Base-by-base conservation (phyloP, 1,140 invertebrate species). In the Drosophila rufa region DNA sequence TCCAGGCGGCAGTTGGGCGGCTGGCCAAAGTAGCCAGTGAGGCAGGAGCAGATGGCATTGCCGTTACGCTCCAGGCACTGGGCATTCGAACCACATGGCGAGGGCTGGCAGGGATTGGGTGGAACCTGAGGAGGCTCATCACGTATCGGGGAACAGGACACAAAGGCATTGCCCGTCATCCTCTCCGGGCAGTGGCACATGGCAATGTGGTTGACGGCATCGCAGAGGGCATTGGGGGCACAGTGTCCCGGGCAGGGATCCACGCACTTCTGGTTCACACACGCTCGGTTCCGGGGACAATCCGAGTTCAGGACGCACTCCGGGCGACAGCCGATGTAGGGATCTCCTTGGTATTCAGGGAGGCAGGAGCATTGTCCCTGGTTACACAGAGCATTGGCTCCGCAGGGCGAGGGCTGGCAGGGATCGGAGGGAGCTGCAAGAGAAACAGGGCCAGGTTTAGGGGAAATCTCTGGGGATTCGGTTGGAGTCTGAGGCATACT, bases 161-260 rank as follows among this genome's bases (percentile, higher is more conserved):
- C 76, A 27, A 90, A 95, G 4, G 97, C 96, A 93, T 98, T 96
- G 73, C 97, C 97, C 11, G 95, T 95, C 89, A 95, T 96, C 3
- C 96, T 95, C 6, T 95, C 94, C n/a, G 95, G 91, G 91, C 97
- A 97, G 57, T 94, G 94, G 83, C 97, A 97, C 65, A 96, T 95
- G 3, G 97, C 95, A 30, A 95, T 95, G 71, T 97, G 96, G 89
- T 97, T 96, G n/a, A 95, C 93, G 0, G 97, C 96, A 46, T 94
- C 94, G 86, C 97, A 97, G 56, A 95, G 94, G 0, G 97, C 96
- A 92, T 96, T 96, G 40, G 95, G 91, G 2, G 96, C 97, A 92
- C 97, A 98, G 2, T 95, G 95, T 61, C 95, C 96, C 19, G 95
- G 94, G 70, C 97, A 97, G 9, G 96, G 96, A 93, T 97, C 95